Evolutionary conservation across 2,888 invertebrate genomes (phyloP), one percentile per base, ranked within the genome.

Genomic region (Stegophylla sp.): DNA sequence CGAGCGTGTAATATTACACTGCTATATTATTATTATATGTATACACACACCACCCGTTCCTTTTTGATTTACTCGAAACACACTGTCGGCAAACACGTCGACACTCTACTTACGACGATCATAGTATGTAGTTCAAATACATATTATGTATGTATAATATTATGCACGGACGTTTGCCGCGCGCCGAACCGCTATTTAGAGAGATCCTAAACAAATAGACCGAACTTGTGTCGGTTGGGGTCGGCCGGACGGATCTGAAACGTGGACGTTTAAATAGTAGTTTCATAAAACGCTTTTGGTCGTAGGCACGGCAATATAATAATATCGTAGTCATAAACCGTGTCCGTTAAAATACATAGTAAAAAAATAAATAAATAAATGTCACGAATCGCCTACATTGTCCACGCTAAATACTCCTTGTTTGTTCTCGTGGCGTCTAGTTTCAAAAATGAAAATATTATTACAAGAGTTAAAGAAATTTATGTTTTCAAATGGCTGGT

Each of bases 41-140:
- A 23, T 74, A 34, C 41, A 34, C 15, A 66, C 59, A 63, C 26
- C 43, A n/a, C 41, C 43, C 66, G 56, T 76, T 77, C 71, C 71
- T 79, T 79, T 79, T 79, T 79, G 79, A 79, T 79, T 79, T 79
- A 51, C 71, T 41, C 7, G 28, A 79, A 71, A 79, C 63, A 79
- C 63, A 51, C 79, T 79, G 79, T 79, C 69, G 79, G 41, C 71
- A 79, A 71, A 79, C 71, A 79, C 61, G 79, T 79, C 79, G 79
- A 79, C 79, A 79, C 79, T 69, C 71, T 43, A 23, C 41, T 41
- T 13, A 64, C 20, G 4, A 45, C 23, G 0, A 3, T 9, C 41
- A 20, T 20, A 3, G 17, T 4, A 41, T 28, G n/a, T 34, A 67
- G 79, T 71, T 71, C 79, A 79, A 79, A 79, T 71, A 79, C 67